These are phyloP conservation scores for Spodoptera picta DNA, from an alignment of 2,888 invertebrate species.

Conservation along the genomic window DNA sequence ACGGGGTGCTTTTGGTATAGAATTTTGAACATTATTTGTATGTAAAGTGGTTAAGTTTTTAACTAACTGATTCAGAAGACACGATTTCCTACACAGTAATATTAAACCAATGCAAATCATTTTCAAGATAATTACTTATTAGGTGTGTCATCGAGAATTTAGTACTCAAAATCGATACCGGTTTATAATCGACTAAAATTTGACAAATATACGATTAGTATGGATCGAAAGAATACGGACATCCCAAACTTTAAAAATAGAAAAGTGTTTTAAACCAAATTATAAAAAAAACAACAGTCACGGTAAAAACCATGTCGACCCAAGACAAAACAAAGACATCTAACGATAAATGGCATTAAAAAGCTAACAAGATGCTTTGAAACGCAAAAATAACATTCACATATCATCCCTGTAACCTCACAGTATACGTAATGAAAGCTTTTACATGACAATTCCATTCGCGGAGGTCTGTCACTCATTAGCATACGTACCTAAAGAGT, in stretches of 20 bases:
- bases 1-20: conserved; percentile 17
- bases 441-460: conserved; percentile 88
- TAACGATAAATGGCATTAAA: conserved; percentile 45
- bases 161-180: not conserved
- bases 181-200: conserved; percentile 7
- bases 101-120: no score
- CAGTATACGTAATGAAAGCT: conserved; percentile 79
- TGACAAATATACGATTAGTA: not conserved
- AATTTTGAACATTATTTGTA: not conserved
- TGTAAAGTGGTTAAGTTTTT: not conserved
- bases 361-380: conserved; percentile 62
- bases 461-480: conserved; percentile 84
- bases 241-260: no score
- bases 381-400: conserved; percentile 77
- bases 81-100: no score
- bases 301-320: conserved; percentile 16
- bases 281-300: conserved; percentile 1
- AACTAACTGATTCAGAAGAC: not conserved
- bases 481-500: conserved; percentile 84
- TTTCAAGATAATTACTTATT: no score
- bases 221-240: no score
- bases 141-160: not conserved
- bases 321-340: conserved; percentile 20
- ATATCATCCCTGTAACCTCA: conserved; percentile 68
- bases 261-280: not conserved